phyloP scores from a whole-genome alignment of 2,113 vertebrate species.

The Atractosteus spatula region DNA sequence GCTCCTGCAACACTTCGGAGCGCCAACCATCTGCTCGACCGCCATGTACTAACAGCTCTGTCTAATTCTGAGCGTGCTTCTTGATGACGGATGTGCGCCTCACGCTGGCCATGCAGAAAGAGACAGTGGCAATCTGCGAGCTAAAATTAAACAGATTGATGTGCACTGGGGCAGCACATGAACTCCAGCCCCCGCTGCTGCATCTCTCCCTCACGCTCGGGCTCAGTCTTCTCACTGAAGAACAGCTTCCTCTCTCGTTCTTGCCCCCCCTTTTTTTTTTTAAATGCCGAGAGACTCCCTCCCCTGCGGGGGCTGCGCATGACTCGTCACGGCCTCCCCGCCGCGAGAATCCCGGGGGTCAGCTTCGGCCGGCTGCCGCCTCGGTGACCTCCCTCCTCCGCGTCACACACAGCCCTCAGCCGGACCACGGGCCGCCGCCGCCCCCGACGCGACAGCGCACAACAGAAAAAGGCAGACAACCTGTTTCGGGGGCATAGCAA shows the following conservation, averaged over 20 bases:
- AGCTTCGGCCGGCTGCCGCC: too few relatives aligned
- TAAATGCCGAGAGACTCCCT: too few relatives aligned
- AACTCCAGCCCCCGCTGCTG: not conserved
- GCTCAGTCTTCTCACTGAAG: constrained; percentile 44
- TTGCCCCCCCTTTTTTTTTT: constrained; percentile 1
- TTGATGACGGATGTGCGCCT: constrained; percentile 42
- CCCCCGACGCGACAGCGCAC: too few relatives aligned
- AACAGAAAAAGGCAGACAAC: too few relatives aligned
- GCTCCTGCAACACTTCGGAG: constrained; percentile 42
- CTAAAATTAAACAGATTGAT: constrained; percentile 43
- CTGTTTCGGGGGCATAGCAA: too few relatives aligned
- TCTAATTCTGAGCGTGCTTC: constrained; percentile 44
- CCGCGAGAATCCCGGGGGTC: too few relatives aligned
- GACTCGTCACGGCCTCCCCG: too few relatives aligned
- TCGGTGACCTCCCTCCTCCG: too few relatives aligned
- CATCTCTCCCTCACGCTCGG: constrained; percentile 35
- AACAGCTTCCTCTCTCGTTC: constrained; percentile 24
- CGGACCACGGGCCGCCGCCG: too few relatives aligned
- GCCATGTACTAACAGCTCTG: constrained; percentile 39
- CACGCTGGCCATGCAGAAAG: constrained; percentile 36
- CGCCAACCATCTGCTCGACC: constrained; percentile 52
- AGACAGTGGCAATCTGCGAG: constrained; percentile 35
- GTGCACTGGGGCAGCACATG: constrained; percentile 25
- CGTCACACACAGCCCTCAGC: too few relatives aligned
- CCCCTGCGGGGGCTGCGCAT: too few relatives aligned